phyloP scores from a whole-genome alignment of 2,797 vertebrate genomes.

The Holocentrus rufus region DNA sequence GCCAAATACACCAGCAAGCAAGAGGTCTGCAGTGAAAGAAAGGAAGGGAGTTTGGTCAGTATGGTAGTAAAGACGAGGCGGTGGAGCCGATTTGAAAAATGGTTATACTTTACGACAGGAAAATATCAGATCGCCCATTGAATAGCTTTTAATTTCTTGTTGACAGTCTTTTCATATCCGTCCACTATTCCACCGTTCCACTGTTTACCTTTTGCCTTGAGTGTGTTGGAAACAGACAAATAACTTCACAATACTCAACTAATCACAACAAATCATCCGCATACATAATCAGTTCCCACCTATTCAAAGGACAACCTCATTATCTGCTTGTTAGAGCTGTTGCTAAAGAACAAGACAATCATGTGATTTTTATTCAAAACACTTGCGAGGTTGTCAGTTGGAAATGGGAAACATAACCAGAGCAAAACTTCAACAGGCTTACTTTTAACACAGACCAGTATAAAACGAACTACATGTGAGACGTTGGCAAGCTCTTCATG shows the following conservation, averaged over 20 bases:
- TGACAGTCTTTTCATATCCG: no score
- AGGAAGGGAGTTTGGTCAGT: no score
- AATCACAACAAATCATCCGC: constrained; percentile 4
- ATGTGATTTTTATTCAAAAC: background rate
- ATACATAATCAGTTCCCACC: constrained; percentile 23
- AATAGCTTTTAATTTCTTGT: no score
- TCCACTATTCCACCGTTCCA: background rate
- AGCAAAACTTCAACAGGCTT: no score
- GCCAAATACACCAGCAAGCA: no score
- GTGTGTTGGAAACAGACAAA: constrained; percentile 25
- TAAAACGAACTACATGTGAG: background rate
- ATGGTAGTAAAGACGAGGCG: no score
- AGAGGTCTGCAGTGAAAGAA: no score
- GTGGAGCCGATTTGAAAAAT: no score
- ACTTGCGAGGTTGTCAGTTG: background rate
- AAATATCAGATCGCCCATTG: no score
- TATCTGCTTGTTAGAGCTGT: constrained; percentile 10
- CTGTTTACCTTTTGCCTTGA: constrained; percentile 6
- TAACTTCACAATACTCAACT: background rate
- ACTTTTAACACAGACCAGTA: no score
- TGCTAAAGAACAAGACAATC: background rate
- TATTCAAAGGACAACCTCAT: constrained; percentile 22
- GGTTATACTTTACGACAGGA: no score
- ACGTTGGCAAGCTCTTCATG: background rate
- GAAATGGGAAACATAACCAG: background rate